Evolutionary conservation across 2,113 vertebrate species (phyloP).

Genomic region (Phaetusa simplex): DNA sequence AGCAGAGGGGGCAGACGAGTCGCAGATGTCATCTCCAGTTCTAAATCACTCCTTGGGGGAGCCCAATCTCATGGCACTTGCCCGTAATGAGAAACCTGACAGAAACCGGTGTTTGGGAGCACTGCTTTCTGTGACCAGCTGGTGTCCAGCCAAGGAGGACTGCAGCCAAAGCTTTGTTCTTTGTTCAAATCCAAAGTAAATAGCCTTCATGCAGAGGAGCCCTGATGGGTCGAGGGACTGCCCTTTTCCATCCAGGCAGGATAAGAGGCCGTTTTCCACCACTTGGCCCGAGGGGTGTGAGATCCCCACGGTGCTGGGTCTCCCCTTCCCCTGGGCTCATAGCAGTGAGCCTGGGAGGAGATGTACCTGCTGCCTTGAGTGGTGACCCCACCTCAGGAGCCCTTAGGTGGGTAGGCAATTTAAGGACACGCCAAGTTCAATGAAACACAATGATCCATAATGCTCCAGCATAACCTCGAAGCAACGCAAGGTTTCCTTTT

Average conservation of each 20-base stretch:
- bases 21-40: neutral
- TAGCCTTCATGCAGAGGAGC: neutral
- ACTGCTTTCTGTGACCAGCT: neutral
- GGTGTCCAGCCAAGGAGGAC: neutral
- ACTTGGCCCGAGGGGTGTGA: neutral
- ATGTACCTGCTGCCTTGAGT: neutral
- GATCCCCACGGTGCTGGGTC: fast-evolving
- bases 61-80: neutral
- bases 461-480: neutral
- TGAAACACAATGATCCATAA: neutral
- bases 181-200: slow-evolving; percentile 12
- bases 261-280: neutral
- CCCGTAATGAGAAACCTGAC: neutral
- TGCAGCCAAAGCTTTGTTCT: slow-evolving; percentile 35
- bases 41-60: neutral
- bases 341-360: neutral
- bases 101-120: neutral
- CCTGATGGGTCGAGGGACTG: neutral
- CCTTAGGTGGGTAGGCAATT: neutral
- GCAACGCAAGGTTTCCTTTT: neutral
- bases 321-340: neutral
- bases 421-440: neutral
- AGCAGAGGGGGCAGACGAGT: neutral
- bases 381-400: neutral
- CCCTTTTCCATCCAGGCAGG: neutral